These are phyloP conservation scores for Pheosia tremula DNA, from an alignment of 2,888 invertebrate species.

Conservation along the genomic window DNA sequence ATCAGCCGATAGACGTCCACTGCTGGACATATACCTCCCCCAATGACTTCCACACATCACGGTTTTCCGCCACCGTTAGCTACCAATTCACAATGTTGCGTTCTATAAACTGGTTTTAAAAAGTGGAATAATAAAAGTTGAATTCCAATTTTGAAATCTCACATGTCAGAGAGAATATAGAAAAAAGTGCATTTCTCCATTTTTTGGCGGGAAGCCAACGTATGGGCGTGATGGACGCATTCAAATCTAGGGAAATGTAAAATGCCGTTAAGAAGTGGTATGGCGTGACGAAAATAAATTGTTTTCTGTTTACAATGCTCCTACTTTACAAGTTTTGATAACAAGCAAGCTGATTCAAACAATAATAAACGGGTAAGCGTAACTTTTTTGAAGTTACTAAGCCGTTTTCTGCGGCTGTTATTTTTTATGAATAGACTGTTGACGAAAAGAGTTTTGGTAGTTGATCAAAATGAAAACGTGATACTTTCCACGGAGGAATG, in stretches of 20 bases:
- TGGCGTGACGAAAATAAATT: slow-evolving; percentile 36
- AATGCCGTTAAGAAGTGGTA: slow-evolving; percentile 34
- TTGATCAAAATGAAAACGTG: too few relatives aligned
- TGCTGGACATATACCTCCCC: too few relatives aligned
- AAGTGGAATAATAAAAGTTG: background rate
- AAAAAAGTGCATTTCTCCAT: slow-evolving; percentile 40
- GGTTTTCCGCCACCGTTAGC: too few relatives aligned
- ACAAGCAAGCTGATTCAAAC: slow-evolving; percentile 13
- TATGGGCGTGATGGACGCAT: slow-evolving; percentile 16
- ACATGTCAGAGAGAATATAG: slow-evolving; percentile 24
- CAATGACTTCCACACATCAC: too few relatives aligned
- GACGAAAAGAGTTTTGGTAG: too few relatives aligned
- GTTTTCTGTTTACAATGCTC: slow-evolving; percentile 31
- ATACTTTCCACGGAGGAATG: too few relatives aligned
- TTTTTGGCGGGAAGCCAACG: slow-evolving; percentile 43
- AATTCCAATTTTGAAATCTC: too few relatives aligned
- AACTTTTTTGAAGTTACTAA: background rate
- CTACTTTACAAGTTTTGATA: slow-evolving; percentile 9
- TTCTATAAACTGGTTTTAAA: too few relatives aligned
- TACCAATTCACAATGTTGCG: too few relatives aligned
- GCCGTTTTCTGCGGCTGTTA: too few relatives aligned
- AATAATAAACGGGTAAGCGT: background rate
- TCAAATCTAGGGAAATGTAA: slow-evolving; percentile 35
- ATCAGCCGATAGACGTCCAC: too few relatives aligned
- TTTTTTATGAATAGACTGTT: too few relatives aligned